A percentile compares a stretch with the other conserved stretches of the same genome.
phyloP scores from a whole-genome alignment of 2,888 invertebrate species.

The Ferdinandea cuprea region DNA sequence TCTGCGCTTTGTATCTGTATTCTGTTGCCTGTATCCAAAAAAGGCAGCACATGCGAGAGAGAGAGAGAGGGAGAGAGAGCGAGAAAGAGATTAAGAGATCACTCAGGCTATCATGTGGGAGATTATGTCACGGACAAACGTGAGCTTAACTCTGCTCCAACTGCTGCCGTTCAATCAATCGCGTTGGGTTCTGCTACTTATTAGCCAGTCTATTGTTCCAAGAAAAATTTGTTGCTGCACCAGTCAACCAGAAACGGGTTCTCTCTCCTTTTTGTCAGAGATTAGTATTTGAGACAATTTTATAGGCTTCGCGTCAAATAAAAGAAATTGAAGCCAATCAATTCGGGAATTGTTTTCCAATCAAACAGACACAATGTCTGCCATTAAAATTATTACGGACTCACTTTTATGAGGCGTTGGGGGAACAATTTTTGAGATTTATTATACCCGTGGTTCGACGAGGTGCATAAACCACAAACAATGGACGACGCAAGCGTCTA shows the following conservation, averaged over 20 bases:
- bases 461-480: slow-evolving; percentile 2
- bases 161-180: slow-evolving; percentile 62
- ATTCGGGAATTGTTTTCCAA: slow-evolving; percentile 56
- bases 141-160: slow-evolving; percentile 55
- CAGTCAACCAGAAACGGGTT: slow-evolving; percentile 32
- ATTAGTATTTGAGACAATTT: slow-evolving; percentile 48
- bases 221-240: slow-evolving; percentile 43
- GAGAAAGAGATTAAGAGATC: slow-evolving; percentile 59
- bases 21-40: not conserved
- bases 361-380: slow-evolving; percentile 40
- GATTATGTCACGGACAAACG: slow-evolving; percentile 68
- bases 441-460: slow-evolving; percentile 16
- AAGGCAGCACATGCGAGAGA: not conserved
- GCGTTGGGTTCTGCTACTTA: slow-evolving; percentile 49
- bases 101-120: slow-evolving; percentile 60
- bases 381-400: slow-evolving; percentile 43
- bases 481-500: not conserved
- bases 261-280: slow-evolving; percentile 9
- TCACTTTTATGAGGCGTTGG: slow-evolving; percentile 38
- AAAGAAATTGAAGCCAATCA: slow-evolving; percentile 55
- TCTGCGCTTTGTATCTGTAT: slow-evolving; percentile 8
- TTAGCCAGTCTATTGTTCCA: slow-evolving; percentile 60
- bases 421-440: slow-evolving; percentile 28
- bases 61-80: not conserved
- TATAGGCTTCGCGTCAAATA: slow-evolving; percentile 34